These are phyloP conservation scores for Ptilorrhoa leucosticta DNA, from an alignment of 2,113 vertebrate species.

Conservation along the genomic window DNA sequence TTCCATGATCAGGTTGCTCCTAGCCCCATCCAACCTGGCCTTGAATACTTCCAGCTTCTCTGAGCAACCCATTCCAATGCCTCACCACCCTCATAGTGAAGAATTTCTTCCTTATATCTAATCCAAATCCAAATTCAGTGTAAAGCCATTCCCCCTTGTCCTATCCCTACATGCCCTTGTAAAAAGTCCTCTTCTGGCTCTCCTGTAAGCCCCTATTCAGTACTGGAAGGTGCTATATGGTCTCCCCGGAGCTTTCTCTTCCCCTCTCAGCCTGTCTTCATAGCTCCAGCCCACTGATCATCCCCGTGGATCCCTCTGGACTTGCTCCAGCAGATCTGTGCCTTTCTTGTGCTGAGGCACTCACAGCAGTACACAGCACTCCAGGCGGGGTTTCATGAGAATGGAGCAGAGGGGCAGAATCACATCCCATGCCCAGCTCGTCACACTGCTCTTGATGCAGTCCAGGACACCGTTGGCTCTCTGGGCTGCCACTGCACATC, in stretches of 20 bases:
- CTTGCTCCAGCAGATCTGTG: not conserved
- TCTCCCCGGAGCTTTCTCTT: not conserved
- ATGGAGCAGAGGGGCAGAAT: not conserved
- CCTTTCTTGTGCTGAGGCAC: not conserved
- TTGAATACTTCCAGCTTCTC: not conserved
- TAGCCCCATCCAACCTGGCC: not conserved
- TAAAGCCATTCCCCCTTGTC: not conserved
- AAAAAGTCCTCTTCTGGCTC: not conserved
- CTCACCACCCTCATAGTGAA: not conserved
- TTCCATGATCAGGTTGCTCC: not conserved
- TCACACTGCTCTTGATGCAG: not conserved
- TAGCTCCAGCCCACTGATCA: not conserved
- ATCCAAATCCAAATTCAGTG: not conserved
- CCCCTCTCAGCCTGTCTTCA: not conserved
- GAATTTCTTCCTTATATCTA: not conserved
- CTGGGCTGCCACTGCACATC: not conserved
- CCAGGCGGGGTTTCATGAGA: too few species aligned
- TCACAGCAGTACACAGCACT: not conserved
- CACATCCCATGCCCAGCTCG: not conserved
- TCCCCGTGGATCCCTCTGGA: not conserved
- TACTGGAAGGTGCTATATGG: not conserved
- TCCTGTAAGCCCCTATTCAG: accelerated
- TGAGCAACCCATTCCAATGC: not conserved
- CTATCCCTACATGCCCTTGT: not conserved
- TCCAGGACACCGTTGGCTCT: not conserved